Conservation (phyloP, 2,113 vertebrate species). For the Callipepla californica region DNA sequence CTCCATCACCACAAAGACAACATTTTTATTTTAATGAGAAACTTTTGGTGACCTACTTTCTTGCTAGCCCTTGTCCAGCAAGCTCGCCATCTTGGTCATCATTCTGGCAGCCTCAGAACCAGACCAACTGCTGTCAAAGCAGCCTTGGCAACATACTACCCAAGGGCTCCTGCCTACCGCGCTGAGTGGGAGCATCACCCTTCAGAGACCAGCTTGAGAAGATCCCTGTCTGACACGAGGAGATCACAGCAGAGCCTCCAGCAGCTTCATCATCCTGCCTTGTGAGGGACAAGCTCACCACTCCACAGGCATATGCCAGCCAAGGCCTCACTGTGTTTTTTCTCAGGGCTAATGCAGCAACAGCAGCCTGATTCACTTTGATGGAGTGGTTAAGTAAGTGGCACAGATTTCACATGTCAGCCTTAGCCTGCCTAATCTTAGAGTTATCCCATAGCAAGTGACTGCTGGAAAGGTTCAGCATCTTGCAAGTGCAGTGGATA, state of each 20-base stretch:
- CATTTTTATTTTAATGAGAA: constrained; percentile 58
- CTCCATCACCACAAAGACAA: neutral
- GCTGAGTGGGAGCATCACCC: constrained; percentile 40
- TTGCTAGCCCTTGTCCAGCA: neutral
- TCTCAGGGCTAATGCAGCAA: neutral
- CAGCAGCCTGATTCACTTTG: constrained; percentile 35
- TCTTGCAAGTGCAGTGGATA: neutral
- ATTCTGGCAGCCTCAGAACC: constrained; percentile 11
- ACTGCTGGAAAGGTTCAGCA: neutral
- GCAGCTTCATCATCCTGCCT: neutral
- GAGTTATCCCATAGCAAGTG: constrained; percentile 14
- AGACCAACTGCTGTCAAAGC: constrained; percentile 26
- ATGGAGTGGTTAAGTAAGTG: constrained; percentile 42
- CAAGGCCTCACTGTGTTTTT: neutral
- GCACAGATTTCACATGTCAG: constrained; percentile 64
- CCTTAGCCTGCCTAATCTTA: neutral
- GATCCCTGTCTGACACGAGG: neutral
- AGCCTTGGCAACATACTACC: neutral
- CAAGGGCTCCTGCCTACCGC: neutral
- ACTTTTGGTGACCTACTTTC: constrained; percentile 54
- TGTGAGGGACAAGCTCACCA: fast-evolving
- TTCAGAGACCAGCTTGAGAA: neutral
- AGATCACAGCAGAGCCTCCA: neutral
- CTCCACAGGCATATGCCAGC: neutral
- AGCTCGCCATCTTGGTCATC: neutral